Evolutionary conservation across 2,113 vertebrate species (phyloP), one percentile per base, ranked within the genome.

Genomic region (Seriola aureovittata): DNA sequence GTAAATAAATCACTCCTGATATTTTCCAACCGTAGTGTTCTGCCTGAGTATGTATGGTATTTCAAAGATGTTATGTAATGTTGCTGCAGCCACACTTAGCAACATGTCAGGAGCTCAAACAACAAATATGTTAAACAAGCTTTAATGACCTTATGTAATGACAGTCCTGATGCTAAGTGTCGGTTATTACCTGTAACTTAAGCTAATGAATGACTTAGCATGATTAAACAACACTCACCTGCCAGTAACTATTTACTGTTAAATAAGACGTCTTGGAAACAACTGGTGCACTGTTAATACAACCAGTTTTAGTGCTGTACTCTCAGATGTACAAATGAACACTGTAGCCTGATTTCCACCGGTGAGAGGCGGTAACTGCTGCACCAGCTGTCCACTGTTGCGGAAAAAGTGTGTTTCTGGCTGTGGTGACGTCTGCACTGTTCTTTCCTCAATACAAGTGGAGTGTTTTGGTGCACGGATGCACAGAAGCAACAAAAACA

Each of bases 401-500:
- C 17, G 21, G 38, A 8, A 7, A 16, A 19, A 36, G 34, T 36
- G 34, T 36, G 48, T 19, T 54, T 54, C 42, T 8, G 6, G 48
- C 42, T 75, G 48, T 0, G 0, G 12, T 38, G 8, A 17, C 2
- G 50, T 63, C 46, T 74, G 7, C 10, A 42, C 16, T 17, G 21
- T 60, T 60, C 5, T 9, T 44, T 44, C 10, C 42, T 44, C 11
- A 44, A 44, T 44, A 44, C 12, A 3, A 44, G 12, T 0, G 1
- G 42, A 44, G 13, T 44, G 13, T 44, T 44, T 44, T 44, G 12
- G 14, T 17, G 5, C 10, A 29, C 11, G 5, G 44, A 1, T 50
- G 14, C n/a, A 8, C 1, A 4, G 42, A 34, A 63, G 32, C 17
- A 5, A 54, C 29, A 62, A 48, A 34, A 68, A 42, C 40, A 29